These are phyloP conservation scores for Cheilosia scutellata DNA, from an alignment of 2,888 invertebrate species.

Conservation along the genomic window DNA sequence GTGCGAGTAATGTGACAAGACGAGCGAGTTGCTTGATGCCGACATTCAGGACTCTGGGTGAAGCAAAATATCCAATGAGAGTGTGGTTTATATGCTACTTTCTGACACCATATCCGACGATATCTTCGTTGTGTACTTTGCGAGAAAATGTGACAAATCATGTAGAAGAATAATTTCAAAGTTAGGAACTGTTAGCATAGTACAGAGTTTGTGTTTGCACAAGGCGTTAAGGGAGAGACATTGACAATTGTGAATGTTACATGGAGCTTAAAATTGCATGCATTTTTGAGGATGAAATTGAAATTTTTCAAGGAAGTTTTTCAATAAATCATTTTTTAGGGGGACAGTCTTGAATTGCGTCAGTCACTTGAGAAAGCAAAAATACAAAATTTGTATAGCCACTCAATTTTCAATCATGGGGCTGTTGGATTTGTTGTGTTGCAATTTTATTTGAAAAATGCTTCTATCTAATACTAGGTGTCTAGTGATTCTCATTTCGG, in stretches of 20 bases:
- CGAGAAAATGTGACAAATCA: slow-evolving; percentile 47
- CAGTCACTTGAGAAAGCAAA: no score
- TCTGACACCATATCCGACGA: slow-evolving; percentile 4
- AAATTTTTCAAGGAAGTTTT: not conserved
- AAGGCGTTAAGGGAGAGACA: slow-evolving; percentile 10
- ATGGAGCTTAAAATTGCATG: slow-evolving; percentile 20
- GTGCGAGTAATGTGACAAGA: not conserved
- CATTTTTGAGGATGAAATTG: slow-evolving; percentile 12
- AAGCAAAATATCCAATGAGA: slow-evolving; percentile 48
- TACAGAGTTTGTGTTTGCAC: slow-evolving; percentile 16
- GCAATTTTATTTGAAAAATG: no score
- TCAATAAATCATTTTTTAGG: no score
- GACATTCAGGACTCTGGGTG: slow-evolving; percentile 11
- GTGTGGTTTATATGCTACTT: slow-evolving; percentile 24
- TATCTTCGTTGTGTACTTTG: slow-evolving; percentile 11
- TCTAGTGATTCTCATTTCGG: no score
- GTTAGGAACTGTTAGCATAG: slow-evolving; percentile 3
- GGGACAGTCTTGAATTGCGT: no score
- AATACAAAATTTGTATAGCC: no score
- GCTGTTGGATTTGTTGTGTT: no score
- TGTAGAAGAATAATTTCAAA: slow-evolving; percentile 49
- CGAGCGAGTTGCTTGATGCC: slow-evolving; percentile 13
- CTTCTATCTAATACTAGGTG: no score
- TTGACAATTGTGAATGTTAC: not conserved
- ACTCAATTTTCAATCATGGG: no score